These are phyloP conservation scores for Podarcis raffonei DNA, from an alignment of 2,113 vertebrate species.

Conservation along the genomic window DNA sequence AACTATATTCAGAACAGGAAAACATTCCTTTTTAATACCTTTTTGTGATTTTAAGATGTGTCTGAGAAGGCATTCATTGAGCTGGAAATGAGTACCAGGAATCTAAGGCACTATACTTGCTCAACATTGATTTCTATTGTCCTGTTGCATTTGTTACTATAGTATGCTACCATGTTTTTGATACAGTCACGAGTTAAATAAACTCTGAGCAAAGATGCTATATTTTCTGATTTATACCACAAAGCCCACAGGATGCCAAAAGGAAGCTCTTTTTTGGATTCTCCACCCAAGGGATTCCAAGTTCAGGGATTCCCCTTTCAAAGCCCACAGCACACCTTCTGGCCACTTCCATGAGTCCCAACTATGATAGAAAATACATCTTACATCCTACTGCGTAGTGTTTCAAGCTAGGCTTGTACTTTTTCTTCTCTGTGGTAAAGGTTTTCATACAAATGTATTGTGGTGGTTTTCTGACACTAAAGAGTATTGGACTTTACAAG, in stretches of 20 bases:
- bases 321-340: neutral
- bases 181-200: neutral
- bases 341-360: neutral
- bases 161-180: neutral
- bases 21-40: no score
- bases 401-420: neutral
- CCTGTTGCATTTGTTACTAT: neutral
- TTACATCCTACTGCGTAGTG: neutral
- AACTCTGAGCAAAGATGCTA: neutral
- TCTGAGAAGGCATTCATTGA: neutral
- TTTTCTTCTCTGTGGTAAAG: neutral
- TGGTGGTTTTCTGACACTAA: neutral
- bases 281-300: neutral
- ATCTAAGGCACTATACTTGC: neutral
- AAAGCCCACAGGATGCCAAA: neutral
- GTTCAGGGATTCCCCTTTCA: neutral
- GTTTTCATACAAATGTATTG: neutral
- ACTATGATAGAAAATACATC: neutral
- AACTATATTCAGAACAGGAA: neutral
- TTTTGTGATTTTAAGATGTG: neutral
- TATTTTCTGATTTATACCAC: neutral
- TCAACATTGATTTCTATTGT: neutral
- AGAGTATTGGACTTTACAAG: neutral
- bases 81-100: neutral
- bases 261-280: neutral